Evolutionary conservation across 2,113 vertebrate species (phyloP).

Genomic region (Harpagus bidentatus): DNA sequence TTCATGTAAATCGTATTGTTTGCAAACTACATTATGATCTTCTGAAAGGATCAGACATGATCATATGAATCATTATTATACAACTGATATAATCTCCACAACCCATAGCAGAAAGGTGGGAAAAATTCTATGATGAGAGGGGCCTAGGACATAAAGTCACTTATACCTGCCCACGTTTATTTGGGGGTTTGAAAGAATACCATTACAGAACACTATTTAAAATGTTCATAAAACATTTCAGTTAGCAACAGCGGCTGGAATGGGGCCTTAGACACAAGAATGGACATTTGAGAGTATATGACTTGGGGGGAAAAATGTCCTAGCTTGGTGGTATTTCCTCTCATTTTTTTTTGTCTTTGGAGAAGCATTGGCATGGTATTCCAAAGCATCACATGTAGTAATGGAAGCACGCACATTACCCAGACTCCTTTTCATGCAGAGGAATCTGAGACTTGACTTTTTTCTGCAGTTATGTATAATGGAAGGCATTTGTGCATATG

Average conservation of each 20-base stretch:
- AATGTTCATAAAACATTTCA: background rate
- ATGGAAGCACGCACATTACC: background rate
- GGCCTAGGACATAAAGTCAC: background rate
- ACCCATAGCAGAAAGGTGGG: background rate
- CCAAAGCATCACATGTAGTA: background rate
- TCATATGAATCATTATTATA: background rate
- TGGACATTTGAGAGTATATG: background rate
- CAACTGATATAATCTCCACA: background rate
- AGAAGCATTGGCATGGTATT: background rate
- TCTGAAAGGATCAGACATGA: background rate
- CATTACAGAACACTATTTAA: background rate
- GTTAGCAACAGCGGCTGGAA: background rate
- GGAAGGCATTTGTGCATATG: background rate
- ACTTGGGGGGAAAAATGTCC: background rate
- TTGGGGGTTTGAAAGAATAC: background rate
- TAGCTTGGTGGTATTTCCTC: background rate
- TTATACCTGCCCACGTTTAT: background rate
- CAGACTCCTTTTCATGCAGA: background rate
- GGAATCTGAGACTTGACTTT: background rate
- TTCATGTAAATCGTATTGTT: background rate
- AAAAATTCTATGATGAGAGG: background rate
- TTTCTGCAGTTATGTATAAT: background rate
- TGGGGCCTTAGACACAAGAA: background rate
- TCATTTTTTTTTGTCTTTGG: background rate
- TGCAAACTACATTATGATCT: background rate